Conservation (phyloP, 1,140 invertebrate genomes). For the Thalassaphorura encarpata region DNA sequence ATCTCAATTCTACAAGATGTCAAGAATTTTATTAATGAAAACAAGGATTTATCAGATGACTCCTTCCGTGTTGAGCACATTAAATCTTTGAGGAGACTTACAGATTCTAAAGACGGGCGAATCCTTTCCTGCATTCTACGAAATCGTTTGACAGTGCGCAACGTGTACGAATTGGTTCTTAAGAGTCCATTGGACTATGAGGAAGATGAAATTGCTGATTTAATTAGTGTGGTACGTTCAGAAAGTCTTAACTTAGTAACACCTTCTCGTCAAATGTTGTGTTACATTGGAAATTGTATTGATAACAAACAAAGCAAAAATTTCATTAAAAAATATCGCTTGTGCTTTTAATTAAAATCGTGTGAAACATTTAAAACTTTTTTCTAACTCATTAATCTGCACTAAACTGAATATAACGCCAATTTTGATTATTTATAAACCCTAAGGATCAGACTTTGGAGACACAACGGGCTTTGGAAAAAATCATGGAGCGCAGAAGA, state of each 20-base stretch:
- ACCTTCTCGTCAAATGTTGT: background rate
- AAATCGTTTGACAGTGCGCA: background rate
- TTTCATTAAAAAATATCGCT: too few species aligned
- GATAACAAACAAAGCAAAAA: background rate
- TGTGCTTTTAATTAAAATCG: too few species aligned
- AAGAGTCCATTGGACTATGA: background rate
- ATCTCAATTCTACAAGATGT: background rate
- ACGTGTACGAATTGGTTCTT: background rate
- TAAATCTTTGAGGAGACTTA: background rate
- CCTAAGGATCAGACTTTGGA: background rate
- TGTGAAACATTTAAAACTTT: too few species aligned
- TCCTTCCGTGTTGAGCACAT: background rate
- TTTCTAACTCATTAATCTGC: too few species aligned
- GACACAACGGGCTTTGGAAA: background rate
- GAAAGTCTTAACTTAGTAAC: too few species aligned
- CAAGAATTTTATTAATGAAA: background rate
- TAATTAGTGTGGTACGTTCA: background rate
- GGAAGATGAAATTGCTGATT: background rate
- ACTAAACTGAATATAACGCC: too few species aligned
- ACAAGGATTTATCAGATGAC: background rate
- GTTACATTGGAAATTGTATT: background rate
- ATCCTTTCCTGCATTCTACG: background rate
- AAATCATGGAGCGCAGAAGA: background rate
- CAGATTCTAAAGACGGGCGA: background rate
- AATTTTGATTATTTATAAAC: too few species aligned